A percentile compares a stretch with the other conserved stretches of the same genome.
These are phyloP conservation scores for Diachasmimorpha longicaudata DNA, from an alignment of 1,140 invertebrate genomes.

Conservation along the genomic window DNA sequence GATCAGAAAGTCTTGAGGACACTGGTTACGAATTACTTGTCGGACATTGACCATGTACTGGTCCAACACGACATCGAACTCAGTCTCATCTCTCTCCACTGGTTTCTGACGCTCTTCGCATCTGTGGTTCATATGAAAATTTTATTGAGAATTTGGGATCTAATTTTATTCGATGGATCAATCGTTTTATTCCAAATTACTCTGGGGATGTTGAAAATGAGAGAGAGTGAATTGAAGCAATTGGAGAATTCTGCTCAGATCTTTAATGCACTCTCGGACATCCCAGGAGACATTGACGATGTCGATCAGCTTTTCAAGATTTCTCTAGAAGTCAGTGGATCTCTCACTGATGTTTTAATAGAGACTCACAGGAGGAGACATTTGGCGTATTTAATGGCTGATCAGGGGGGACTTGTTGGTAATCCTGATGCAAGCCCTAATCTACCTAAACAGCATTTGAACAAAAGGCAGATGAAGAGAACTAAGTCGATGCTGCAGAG, in stretches of 20 bases:
- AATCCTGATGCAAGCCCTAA: slow-evolving; percentile 89
- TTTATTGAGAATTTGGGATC: slow-evolving; percentile 94
- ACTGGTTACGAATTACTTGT: slow-evolving; percentile 87
- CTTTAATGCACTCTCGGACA: slow-evolving; percentile 94
- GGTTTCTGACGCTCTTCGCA: slow-evolving; percentile 98
- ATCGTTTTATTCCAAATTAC: slow-evolving; percentile 96
- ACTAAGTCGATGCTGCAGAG: slow-evolving; percentile 90
- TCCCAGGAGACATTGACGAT: slow-evolving; percentile 91
- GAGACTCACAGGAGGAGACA: slow-evolving; percentile 91
- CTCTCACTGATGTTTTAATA: slow-evolving; percentile 83
- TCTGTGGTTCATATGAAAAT: slow-evolving; percentile 98
- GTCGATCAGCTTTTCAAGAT: slow-evolving; percentile 79
- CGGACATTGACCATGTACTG: slow-evolving; percentile 87
- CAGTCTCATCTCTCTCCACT: slow-evolving; percentile 94
- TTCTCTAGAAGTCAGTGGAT: slow-evolving; percentile 68
- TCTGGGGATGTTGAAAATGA: slow-evolving; percentile 93
- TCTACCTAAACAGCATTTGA: slow-evolving; percentile 88
- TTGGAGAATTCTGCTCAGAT: slow-evolving; percentile 95
- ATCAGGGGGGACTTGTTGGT: slow-evolving; percentile 89
- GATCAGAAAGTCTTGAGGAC: slow-evolving; percentile 94
- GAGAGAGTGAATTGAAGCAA: slow-evolving; percentile 81
- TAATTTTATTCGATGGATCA: slow-evolving; percentile 95
- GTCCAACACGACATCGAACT: slow-evolving; percentile 95
- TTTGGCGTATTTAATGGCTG: slow-evolving; percentile 94
- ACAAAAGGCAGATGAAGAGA: slow-evolving; percentile 86